Evolutionary conservation across 2,113 vertebrate genomes (phyloP).

Genomic region (Hoplias malabaricus): DNA sequence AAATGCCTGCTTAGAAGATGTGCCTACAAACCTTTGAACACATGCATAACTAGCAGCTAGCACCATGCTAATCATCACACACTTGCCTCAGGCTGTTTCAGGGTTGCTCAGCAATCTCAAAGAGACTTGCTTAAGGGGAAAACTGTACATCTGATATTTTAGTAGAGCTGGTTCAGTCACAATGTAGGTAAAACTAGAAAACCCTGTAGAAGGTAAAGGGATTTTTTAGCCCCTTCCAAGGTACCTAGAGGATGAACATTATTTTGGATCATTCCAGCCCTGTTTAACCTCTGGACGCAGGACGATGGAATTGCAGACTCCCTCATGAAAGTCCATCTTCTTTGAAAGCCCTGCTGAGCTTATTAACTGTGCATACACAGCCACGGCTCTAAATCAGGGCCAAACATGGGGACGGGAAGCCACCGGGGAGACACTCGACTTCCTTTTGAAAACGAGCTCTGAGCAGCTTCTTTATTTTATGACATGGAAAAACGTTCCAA

Average conservation of each 20-base stretch:
- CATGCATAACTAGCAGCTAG: too few species aligned
- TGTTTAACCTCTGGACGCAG: neutral
- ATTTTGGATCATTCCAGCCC: neutral
- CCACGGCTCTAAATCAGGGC: constrained; percentile 34
- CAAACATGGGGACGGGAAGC: constrained; percentile 17
- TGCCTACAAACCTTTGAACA: too few species aligned
- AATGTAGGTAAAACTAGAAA: too few species aligned
- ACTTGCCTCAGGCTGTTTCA: too few species aligned
- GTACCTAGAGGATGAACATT: neutral
- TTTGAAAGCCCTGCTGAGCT: constrained; percentile 39
- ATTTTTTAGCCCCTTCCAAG: neutral
- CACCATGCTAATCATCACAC: too few species aligned
- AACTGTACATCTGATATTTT: too few species aligned
- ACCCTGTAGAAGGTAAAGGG: too few species aligned
- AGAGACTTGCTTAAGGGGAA: too few species aligned
- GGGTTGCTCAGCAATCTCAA: too few species aligned
- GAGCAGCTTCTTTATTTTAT: constrained; percentile 14
- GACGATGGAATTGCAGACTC: constrained; percentile 20
- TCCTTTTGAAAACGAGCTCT: constrained; percentile 7
- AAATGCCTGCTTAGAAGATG: too few species aligned
- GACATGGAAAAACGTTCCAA: constrained; percentile 1
- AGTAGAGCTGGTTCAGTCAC: too few species aligned
- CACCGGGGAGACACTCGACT: neutral
- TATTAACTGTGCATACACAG: constrained; percentile 31
- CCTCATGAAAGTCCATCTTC: constrained; percentile 3